Percentiles rank a stretch among this genome's conserved stretches.
phyloP scores from a whole-genome alignment of 2,113 vertebrate genomes.

The Rousettus leschenaultii region DNA sequence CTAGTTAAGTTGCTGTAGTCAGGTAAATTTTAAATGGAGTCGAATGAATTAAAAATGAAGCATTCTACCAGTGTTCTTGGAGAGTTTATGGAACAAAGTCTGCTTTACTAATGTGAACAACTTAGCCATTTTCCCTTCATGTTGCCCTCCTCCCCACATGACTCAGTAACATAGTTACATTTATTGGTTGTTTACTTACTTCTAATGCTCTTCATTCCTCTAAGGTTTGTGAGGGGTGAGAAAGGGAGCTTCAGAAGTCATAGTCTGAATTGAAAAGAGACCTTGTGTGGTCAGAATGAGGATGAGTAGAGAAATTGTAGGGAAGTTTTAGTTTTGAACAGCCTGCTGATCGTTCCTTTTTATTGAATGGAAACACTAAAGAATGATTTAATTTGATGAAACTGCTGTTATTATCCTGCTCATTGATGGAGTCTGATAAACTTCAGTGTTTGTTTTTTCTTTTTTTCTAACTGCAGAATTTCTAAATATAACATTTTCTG shows the following conservation, averaged over 20 bases:
- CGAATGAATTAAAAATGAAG: slow-evolving; percentile 67
- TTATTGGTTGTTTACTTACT: slow-evolving; percentile 76
- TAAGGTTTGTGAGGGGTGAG: slow-evolving; percentile 65
- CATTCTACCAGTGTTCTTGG: slow-evolving; percentile 64
- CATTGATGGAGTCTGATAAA: slow-evolving; percentile 76
- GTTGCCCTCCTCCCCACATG: slow-evolving; percentile 45
- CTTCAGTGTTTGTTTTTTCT: slow-evolving; percentile 58
- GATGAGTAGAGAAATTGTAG: slow-evolving; percentile 36
- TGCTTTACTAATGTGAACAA: slow-evolving; percentile 72
- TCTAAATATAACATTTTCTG: slow-evolving; percentile 72
- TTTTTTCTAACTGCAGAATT: slow-evolving; percentile 54
- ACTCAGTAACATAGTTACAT: slow-evolving; percentile 60
- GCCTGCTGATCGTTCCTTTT: slow-evolving; percentile 72
- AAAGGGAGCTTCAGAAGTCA: slow-evolving; percentile 61
- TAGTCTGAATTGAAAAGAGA: slow-evolving; percentile 76
- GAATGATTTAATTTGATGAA: slow-evolving; percentile 67
- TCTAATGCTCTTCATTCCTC: slow-evolving; percentile 68
- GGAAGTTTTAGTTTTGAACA: slow-evolving; percentile 72
- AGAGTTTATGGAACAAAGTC: slow-evolving; percentile 75
- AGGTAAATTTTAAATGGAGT: slow-evolving; percentile 58
- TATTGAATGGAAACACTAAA: slow-evolving; percentile 69
- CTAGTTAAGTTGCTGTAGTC: slow-evolving; percentile 54
- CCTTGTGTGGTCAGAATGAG: slow-evolving; percentile 59
- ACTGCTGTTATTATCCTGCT: slow-evolving; percentile 77
- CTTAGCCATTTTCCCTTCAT: slow-evolving; percentile 59